phyloP scores from a whole-genome alignment of 2,888 invertebrate genomes.

The Agonum fuliginosum region DNA sequence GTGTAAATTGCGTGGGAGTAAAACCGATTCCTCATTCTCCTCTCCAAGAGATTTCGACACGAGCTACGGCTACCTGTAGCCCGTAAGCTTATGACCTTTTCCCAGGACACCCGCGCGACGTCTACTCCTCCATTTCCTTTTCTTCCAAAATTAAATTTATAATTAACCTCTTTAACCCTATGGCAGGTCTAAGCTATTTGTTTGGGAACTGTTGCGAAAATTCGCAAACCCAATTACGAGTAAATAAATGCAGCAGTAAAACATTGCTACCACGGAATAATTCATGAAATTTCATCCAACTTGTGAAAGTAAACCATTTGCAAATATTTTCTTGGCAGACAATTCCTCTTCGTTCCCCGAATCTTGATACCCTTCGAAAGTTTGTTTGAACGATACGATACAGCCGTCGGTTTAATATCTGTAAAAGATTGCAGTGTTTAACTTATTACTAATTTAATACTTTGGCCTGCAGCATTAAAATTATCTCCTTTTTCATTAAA shows the following conservation, averaged over 20 bases:
- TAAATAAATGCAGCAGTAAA: background rate
- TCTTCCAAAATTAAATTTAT: conserved; percentile 46
- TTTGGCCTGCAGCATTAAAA: conserved; percentile 19
- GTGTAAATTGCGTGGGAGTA: background rate
- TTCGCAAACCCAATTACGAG: conserved; percentile 1
- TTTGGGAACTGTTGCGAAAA: conserved; percentile 3
- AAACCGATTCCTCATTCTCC: conserved; percentile 1
- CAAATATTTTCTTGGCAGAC: conserved; percentile 15
- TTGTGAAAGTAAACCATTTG: background rate
- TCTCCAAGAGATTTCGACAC: too few species aligned
- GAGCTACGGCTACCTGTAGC: background rate
- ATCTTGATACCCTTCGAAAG: background rate
- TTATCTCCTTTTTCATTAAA: conserved; percentile 31
- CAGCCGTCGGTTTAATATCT: conserved; percentile 5
- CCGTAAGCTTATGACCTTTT: conserved; percentile 5
- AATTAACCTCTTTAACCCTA: conserved; percentile 29
- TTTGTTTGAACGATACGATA: conserved; percentile 21
- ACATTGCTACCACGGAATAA: background rate
- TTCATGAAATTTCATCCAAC: background rate
- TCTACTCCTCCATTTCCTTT: conserved; percentile 26
- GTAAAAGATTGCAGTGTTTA: conserved; percentile 22
- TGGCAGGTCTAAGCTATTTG: conserved; percentile 21
- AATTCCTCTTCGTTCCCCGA: background rate
- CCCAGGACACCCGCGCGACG: background rate
- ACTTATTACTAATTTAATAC: conserved; percentile 49